Evolutionary conservation across 23 tunicate genomes (phyloP).

Genomic region (Trididemnum clinides): DNA sequence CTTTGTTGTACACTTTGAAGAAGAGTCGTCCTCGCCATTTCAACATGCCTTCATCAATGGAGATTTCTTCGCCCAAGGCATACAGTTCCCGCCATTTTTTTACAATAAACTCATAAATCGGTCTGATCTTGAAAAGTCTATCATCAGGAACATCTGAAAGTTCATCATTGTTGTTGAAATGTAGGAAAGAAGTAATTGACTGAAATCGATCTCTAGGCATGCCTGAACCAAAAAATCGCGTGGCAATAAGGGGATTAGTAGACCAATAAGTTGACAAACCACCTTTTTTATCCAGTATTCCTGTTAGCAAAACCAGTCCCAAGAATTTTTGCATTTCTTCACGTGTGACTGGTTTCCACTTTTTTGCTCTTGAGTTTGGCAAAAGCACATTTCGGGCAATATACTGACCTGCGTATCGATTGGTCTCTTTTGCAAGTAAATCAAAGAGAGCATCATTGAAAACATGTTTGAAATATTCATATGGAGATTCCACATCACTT

Average conservation of each 20-base stretch:
- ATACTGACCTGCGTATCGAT: slow-evolving; percentile 12
- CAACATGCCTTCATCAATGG: slow-evolving; percentile 42
- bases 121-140: slow-evolving; percentile 23
- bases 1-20: slow-evolving; percentile 35
- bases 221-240: slow-evolving; percentile 5
- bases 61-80: slow-evolving; percentile 21
- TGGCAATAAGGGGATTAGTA: not conserved
- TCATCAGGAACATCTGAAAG: slow-evolving; percentile 7
- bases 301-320: slow-evolving; percentile 22
- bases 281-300: not conserved
- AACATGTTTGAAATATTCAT: not conserved
- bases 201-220: slow-evolving; percentile 32
- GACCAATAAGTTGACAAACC: not conserved
- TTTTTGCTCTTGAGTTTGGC: not conserved
- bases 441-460: not conserved
- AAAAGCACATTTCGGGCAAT: not conserved
- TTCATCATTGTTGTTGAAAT: slow-evolving; percentile 17
- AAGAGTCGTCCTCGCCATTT: slow-evolving; percentile 24
- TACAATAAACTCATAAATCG: not conserved
- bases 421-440: slow-evolving; percentile 15
- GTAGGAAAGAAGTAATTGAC: not conserved
- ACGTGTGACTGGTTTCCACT: not conserved
- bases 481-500: not conserved
- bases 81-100: slow-evolving; percentile 16
- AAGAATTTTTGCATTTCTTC: not conserved